phyloP scores from a whole-genome alignment of 1,140 invertebrate species.

The Drosophila orena region DNA sequence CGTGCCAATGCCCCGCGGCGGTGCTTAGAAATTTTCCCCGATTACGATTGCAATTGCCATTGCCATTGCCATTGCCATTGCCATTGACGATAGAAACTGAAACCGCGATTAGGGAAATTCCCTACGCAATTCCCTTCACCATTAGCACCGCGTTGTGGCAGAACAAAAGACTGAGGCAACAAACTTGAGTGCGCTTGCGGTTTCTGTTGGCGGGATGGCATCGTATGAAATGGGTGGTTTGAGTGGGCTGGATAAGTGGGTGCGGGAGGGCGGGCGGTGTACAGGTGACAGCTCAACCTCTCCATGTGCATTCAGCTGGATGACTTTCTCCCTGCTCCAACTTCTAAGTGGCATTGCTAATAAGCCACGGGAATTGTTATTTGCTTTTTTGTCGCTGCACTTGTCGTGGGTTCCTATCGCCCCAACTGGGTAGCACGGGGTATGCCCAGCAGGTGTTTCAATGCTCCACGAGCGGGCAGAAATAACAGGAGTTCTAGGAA shows the following conservation, averaged over 20 bases:
- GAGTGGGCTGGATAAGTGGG: slow-evolving; percentile 10
- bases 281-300: slow-evolving; percentile 29
- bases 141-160: slow-evolving; percentile 13
- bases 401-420: slow-evolving; percentile 13
- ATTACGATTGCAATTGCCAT: slow-evolving; percentile 13
- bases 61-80: slow-evolving; percentile 21
- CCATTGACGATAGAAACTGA: slow-evolving; percentile 24
- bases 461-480: background rate
- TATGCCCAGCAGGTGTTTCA: slow-evolving; percentile 2
- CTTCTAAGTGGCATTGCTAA: slow-evolving; percentile 71
- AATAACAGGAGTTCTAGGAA: background rate
- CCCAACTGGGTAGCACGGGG: slow-evolving; percentile 27
- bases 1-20: slow-evolving; percentile 14
- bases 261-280: background rate
- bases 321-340: slow-evolving; percentile 53
- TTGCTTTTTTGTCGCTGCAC: slow-evolving; percentile 34
- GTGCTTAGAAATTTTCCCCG: slow-evolving; percentile 15
- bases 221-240: background rate
- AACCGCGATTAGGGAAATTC: slow-evolving; percentile 10
- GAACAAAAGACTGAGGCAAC: slow-evolving; percentile 79
- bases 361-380: slow-evolving; percentile 42
- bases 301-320: slow-evolving; percentile 48
- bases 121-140: slow-evolving; percentile 4
- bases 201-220: slow-evolving; percentile 27
- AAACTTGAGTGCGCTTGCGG: slow-evolving; percentile 77